Conservation (phyloP, 1,140 invertebrate genomes). For the Trichonephila clavipes region DNA sequence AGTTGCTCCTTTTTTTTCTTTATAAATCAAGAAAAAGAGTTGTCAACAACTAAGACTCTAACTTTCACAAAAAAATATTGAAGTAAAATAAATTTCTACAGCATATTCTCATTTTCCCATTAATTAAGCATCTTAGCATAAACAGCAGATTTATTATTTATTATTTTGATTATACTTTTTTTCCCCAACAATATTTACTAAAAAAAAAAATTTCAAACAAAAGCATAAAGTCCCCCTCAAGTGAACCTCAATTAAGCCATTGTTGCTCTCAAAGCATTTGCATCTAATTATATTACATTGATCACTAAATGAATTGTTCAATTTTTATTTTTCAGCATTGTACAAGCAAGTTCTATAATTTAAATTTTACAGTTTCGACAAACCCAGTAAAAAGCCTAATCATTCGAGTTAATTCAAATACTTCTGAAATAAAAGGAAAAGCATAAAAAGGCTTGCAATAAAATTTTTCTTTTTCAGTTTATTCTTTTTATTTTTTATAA, state of each 20-base stretch:
- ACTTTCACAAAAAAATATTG: too few species aligned
- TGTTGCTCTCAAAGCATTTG: not conserved
- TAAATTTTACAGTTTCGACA: not conserved
- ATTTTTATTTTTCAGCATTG: not conserved
- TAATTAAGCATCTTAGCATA: too few species aligned
- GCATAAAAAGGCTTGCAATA: not conserved
- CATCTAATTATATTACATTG: not conserved
- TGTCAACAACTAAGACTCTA: too few species aligned
- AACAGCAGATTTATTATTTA: too few species aligned
- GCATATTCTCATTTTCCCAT: too few species aligned
- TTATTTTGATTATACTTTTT: too few species aligned
- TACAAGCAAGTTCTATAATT: not conserved
- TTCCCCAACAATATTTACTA: not conserved
- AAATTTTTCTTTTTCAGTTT: not conserved
- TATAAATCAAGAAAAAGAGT: too few species aligned
- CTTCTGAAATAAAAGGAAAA: not conserved
- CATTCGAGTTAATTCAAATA: not conserved
- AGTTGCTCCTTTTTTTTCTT: too few species aligned
- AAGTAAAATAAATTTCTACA: too few species aligned
- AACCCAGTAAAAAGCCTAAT: not conserved
- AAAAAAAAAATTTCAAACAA: not conserved
- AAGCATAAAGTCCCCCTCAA: not conserved
- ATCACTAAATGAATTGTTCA: not conserved
- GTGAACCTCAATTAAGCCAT: not conserved
- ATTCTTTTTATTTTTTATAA: not conserved